Conservation (phyloP, 1,140 invertebrate genomes). For the Argopecten irradians region DNA sequence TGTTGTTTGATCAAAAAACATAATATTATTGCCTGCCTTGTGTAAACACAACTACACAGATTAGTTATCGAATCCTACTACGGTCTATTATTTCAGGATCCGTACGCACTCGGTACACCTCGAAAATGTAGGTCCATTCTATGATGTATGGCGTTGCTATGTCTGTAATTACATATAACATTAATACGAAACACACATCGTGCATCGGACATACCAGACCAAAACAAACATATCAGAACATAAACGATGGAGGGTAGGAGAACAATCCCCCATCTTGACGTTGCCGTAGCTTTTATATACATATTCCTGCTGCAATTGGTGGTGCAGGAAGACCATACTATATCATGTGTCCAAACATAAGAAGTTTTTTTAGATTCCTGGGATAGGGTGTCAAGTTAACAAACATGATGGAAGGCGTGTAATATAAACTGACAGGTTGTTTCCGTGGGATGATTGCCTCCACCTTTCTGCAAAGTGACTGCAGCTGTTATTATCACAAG, state of each 20-base stretch:
- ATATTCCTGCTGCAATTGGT: neutral
- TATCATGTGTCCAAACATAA: neutral
- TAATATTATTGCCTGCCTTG: neutral
- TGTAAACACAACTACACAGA: neutral
- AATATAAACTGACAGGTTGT: neutral
- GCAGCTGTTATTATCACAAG: neutral
- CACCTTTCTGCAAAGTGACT: neutral
- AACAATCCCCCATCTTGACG: neutral
- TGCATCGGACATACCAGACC: neutral
- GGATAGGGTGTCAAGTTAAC: neutral
- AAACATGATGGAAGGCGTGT: neutral
- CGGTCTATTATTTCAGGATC: neutral
- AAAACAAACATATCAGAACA: slow-evolving; percentile 7
- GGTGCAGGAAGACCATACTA: neutral
- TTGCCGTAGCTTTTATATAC: neutral
- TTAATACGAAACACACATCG: neutral
- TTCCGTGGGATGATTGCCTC: neutral
- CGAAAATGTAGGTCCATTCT: neutral
- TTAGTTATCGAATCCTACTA: slow-evolving; percentile 10
- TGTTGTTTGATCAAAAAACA: neutral
- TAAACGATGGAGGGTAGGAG: neutral
- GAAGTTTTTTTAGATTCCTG: neutral
- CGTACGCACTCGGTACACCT: neutral
- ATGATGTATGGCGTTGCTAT: neutral
- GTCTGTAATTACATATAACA: neutral